Evolutionary conservation across 2,888 invertebrate species (phyloP), one percentile per base, ranked within the genome.

Genomic region (Labia minor): DNA sequence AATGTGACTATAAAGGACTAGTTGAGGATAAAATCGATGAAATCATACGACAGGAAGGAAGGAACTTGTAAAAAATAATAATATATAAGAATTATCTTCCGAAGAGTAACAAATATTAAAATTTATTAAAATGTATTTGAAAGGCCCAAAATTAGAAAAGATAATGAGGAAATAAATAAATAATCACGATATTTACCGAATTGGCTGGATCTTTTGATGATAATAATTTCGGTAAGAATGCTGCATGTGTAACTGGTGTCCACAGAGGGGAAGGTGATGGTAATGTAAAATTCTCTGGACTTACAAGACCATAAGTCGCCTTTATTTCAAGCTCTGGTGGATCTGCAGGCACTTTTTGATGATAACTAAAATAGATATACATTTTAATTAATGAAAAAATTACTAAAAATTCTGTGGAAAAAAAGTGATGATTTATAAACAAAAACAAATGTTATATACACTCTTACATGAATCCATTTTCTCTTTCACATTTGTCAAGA

Each of bases 401-500:
- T 14, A 18, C 14, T 21, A n/a, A 64, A 64, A 3, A 26, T 37
- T 64, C 65, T 26, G 65, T 18, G 16, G n/a, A n/a, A n/a, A n/a
- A n/a, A n/a, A n/a, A n/a, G n/a, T n/a, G n/a, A n/a, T n/a, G n/a
- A n/a, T n/a, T n/a, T n/a, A n/a, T n/a, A n/a, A n/a, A n/a, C n/a
- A n/a, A n/a, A n/a, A n/a, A n/a, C n/a, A n/a, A n/a, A n/a, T n/a
- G n/a, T n/a, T n/a, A n/a, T n/a, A n/a, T n/a, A n/a, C n/a, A n/a
- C n/a, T 75, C 81, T 77, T 74, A 85, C 83, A 86, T 86, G 70
- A 86, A 80, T 67, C 83, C 82, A 75, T 86, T 86, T 75, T 86
- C 85, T 67, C 85, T 74, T 71, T 84, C 81, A 74, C 85, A 85
- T 73, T 86, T 86, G 68, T 85, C 85, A 66, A 86, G 75, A 8